Evolutionary conservation across 2,888 invertebrate species (phyloP), one percentile per base, ranked within the genome.

Genomic region (Congeria kusceri): DNA sequence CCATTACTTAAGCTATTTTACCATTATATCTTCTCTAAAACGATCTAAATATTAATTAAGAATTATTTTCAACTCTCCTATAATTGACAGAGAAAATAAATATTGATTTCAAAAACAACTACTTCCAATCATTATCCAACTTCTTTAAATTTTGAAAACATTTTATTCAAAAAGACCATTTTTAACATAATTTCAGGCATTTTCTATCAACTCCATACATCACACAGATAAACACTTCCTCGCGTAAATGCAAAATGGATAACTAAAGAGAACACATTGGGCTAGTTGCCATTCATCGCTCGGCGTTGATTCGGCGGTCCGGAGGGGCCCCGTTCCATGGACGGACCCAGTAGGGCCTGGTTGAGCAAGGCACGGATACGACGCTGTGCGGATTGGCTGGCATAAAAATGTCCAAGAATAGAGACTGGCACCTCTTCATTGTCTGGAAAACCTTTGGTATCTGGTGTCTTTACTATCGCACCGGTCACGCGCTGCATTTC

Each of bases 401-500:
- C 90, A 77, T 91, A 90, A 74, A 91, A 90, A 77, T 91, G 88
- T 39, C 91, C 91, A 49, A 90, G 88, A 28, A 92, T 89, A 44
- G 90, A 87, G 46, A 92, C 91, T 15, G 91, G 87, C 28, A 90
- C 90, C 71, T 91, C 90, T 94, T 98, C 98, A 27, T 85, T 85
- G 86, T 95, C 92, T 25, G 86, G 84, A 78, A 88, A 85, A 49
- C 91, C 90, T 29, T 84, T 83, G 25, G 83, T 87, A 49, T 93
- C 93, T 20, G 94, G 94, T 73, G 94, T 91, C 83, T 94, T 94
- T 32, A 94, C 92, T 76, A 92, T 92, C 92, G 98, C 98, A 88
- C 98, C 98, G 83, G 99, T 99, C 69, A 98, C 97, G 92, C 98
- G 96, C 94, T 99, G 99, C 92, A 99, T 95, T 94, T 99, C 99